phyloP scores from a whole-genome alignment of 2,797 vertebrate genomes.

The Pseudocheirus occidentalis region DNA sequence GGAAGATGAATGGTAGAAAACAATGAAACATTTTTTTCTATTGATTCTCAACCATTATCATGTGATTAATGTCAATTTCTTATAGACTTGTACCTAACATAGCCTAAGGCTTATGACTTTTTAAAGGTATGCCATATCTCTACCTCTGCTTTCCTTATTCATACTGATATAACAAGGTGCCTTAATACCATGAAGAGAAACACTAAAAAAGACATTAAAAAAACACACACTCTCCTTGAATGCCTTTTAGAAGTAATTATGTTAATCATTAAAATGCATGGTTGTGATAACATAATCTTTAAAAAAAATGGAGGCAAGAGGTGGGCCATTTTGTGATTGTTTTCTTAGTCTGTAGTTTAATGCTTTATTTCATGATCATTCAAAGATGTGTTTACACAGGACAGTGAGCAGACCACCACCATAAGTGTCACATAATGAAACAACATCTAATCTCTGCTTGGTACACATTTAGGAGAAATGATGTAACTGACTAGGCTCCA shows the following conservation, averaged over 20 bases:
- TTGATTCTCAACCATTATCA: constrained; percentile 28
- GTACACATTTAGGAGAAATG: background rate
- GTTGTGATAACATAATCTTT: background rate
- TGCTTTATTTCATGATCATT: background rate
- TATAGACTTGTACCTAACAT: constrained; percentile 47
- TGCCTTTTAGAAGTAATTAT: constrained; percentile 72
- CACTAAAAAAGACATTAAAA: constrained; percentile 64
- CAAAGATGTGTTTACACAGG: background rate
- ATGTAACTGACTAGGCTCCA: background rate
- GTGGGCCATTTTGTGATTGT: background rate
- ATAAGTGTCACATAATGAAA: background rate
- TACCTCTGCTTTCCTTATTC: constrained; percentile 54
- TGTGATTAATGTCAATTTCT: constrained; percentile 57
- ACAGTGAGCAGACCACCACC: background rate
- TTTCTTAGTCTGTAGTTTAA: constrained; percentile 23
- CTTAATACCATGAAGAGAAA: constrained; percentile 43
- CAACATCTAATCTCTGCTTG: background rate
- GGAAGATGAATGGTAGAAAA: background rate
- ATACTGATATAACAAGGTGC: constrained; percentile 66
- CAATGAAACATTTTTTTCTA: constrained; percentile 25
- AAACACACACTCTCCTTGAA: constrained; percentile 64
- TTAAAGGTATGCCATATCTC: constrained; percentile 30
- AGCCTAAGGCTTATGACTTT: constrained; percentile 33
- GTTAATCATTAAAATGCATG: constrained; percentile 70
- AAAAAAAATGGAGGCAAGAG: constrained; percentile 39